Conservation (phyloP, 1,140 invertebrate species). For the Cryptotermes secundus region DNA sequence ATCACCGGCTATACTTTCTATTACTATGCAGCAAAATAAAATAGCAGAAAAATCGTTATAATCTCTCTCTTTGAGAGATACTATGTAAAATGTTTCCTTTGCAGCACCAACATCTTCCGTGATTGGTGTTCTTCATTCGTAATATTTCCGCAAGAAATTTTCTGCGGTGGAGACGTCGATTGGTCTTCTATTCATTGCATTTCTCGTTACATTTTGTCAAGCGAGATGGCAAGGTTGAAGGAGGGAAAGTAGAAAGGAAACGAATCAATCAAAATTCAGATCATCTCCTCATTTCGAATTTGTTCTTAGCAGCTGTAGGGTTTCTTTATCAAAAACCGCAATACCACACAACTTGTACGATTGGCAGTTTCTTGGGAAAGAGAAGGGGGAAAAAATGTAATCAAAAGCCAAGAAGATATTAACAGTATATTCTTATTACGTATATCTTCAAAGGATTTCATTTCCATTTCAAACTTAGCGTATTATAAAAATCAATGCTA, state of each 20-base stretch:
- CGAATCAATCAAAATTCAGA: conserved; percentile 18
- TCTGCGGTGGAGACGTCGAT: too few species aligned
- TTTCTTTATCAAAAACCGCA: conserved; percentile 45
- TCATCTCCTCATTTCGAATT: conserved; percentile 21
- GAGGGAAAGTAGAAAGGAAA: neutral
- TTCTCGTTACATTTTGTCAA: too few species aligned
- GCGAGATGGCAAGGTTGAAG: neutral
- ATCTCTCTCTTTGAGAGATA: too few species aligned
- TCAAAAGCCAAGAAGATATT: neutral
- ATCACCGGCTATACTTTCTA: too few species aligned
- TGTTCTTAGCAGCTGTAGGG: neutral
- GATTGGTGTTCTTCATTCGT: too few species aligned
- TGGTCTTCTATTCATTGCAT: too few species aligned
- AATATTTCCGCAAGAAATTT: too few species aligned
- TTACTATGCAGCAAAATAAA: too few species aligned
- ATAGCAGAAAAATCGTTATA: too few species aligned
- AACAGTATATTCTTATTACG: neutral
- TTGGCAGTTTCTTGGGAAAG: neutral
- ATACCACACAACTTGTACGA: neutral
- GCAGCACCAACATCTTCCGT: too few species aligned
- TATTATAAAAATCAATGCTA: neutral
- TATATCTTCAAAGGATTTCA: neutral
- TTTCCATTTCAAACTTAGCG: neutral
- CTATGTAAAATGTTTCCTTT: too few species aligned
- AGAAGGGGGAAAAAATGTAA: neutral